These are phyloP conservation scores for Melipona beecheii DNA, from an alignment of 2,888 invertebrate genomes.

Conservation along the genomic window DNA sequence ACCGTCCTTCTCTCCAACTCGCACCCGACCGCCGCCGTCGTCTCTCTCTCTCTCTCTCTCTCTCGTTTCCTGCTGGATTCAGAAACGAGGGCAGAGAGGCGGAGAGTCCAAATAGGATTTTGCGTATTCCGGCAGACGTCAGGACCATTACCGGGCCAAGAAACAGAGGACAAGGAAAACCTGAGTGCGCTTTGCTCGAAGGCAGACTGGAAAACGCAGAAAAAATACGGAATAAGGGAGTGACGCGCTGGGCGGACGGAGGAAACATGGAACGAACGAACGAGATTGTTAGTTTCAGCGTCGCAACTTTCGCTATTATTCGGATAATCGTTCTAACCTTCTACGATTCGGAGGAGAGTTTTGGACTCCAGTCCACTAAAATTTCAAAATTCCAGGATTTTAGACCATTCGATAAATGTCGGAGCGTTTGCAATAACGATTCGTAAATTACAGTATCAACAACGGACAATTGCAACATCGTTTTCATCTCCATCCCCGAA, in stretches of 20 bases:
- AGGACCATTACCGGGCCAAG: conserved; percentile 79
- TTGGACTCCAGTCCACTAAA: too few relatives aligned
- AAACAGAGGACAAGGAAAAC: conserved; percentile 67
- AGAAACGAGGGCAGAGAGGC: conserved; percentile 58
- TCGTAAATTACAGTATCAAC: too few relatives aligned
- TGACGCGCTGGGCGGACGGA: background rate
- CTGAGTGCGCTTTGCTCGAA: conserved; percentile 49
- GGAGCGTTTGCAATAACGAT: too few relatives aligned
- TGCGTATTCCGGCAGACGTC: conserved; percentile 82
- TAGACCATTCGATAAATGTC: too few relatives aligned
- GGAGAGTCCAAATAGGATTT: conserved; percentile 81
- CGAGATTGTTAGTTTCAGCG: conserved; percentile 78
- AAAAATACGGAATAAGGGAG: conserved; percentile 45
- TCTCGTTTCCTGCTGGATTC: conserved; percentile 46
- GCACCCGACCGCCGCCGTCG: background rate
- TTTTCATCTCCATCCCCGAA: conserved; percentile 17
- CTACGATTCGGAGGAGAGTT: background rate
- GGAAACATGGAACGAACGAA: conserved; percentile 24
- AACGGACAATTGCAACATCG: too few relatives aligned
- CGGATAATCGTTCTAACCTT: background rate
- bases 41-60: conserved; percentile 14
- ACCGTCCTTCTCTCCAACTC: background rate
- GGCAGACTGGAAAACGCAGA: conserved; percentile 59
- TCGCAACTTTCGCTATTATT: conserved; percentile 61
- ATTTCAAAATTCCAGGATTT: too few relatives aligned